Base-by-base conservation (phyloP, 2,797 vertebrate genomes). In the Pseudocheirus occidentalis region DNA sequence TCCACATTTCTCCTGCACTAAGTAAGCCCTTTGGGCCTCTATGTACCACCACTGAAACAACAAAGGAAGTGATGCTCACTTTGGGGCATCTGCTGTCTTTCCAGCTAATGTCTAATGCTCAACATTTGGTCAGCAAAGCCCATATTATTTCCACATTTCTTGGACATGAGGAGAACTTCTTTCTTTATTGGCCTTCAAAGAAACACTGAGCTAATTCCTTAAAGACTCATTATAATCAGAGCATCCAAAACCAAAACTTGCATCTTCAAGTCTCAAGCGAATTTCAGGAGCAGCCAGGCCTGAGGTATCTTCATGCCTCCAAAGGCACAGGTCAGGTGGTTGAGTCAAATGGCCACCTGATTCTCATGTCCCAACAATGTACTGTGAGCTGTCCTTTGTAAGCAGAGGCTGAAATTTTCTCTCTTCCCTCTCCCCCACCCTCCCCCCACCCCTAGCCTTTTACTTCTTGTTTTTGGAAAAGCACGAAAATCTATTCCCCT, bases 251-350 rank as follows among this genome's bases (percentile, higher is more conserved):
- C 92, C n/a, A 50, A 55, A 91, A 66, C 40, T 59, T 91, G 50
- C 90, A 59, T 93, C 94, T 87, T 54, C 55, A 93, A 93, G 24
- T 56, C 91, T 91, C 58, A 52, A 21, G 55, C 50, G 59, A 93
- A 62, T 96, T 94, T 94, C 54, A 91, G 81, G 95, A 93, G 92
- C 92, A 97, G 73, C 57, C 92, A 92, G 91, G 93, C 90, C 95
- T 97, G 97, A 98, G 97, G 97, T 98, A 97, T 96, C 58, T 95
- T 90, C 94, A 92, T 66, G 95, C 92, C 93, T 95, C 95, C 91
- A 91, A 97, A 97, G 96, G 96, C 96, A 96, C 96, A 93, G 92
- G 59, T 93, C 95, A 92, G 95, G 96, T 95, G 95, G 95, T 95
- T 93, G 95, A 92, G 59, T 94, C 62, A 27, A 94, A 95, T n/a